Percentiles rank a stretch among this genome's conserved stretches.
phyloP scores from a whole-genome alignment of 2,888 invertebrate genomes.

The Melanostoma scalare region DNA sequence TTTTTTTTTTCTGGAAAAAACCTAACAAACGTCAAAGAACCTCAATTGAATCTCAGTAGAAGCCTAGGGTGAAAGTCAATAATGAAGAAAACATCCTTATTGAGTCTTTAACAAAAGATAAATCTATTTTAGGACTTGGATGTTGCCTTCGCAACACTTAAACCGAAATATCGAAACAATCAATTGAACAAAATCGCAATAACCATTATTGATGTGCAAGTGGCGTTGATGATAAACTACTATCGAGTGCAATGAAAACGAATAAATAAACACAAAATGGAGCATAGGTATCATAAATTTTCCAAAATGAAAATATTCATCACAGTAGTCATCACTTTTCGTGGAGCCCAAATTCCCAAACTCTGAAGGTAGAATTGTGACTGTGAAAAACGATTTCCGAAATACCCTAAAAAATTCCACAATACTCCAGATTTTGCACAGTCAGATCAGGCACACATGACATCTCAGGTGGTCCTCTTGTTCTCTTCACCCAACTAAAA shows the following conservation, averaged over 20 bases:
- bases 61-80: too few relatives aligned
- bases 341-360: constrained; percentile 7
- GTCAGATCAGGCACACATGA: constrained; percentile 18
- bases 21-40: too few relatives aligned
- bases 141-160: constrained; percentile 4
- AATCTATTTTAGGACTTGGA: not conserved
- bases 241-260: not conserved
- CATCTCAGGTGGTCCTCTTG: constrained; percentile 66
- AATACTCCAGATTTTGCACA: constrained; percentile 11
- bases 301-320: constrained; percentile 32
- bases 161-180: constrained; percentile 42
- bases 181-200: constrained; percentile 48
- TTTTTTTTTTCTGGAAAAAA: too few relatives aligned
- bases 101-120: too few relatives aligned
- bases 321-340: constrained; percentile 12
- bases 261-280: constrained; percentile 4
- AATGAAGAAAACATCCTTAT: too few relatives aligned
- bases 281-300: constrained; percentile 35
- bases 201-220: constrained; percentile 39
- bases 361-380: constrained; percentile 1
- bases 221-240: constrained; percentile 6
- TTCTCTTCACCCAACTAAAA: constrained; percentile 10
- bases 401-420: constrained; percentile 40
- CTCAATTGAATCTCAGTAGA: too few relatives aligned
- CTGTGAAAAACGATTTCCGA: constrained; percentile 22